These are phyloP conservation scores for Streptopelia turtur DNA, from an alignment of 2,797 vertebrate species.

Conservation along the genomic window DNA sequence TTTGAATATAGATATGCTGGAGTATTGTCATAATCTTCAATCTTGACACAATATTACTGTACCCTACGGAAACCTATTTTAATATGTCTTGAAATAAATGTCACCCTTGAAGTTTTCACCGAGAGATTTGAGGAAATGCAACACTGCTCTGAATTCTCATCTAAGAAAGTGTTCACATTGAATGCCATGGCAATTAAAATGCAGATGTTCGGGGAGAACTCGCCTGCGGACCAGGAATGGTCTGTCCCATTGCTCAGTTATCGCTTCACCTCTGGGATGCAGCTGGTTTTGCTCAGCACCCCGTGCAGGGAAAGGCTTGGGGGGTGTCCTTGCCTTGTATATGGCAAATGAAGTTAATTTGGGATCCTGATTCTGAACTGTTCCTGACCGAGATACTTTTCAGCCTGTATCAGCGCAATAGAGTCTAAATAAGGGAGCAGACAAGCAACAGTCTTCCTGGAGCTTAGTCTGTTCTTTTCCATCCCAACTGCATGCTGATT, in stretches of 20 bases:
- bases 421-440: neutral
- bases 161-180: neutral
- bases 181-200: rapidly evolving
- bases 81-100: constrained; percentile 40
- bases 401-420: neutral
- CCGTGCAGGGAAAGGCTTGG: neutral
- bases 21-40: constrained; percentile 52
- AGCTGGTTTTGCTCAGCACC: neutral
- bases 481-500: neutral
- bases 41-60: constrained; percentile 61
- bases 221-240: neutral
- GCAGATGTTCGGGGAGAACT: neutral
- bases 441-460: neutral
- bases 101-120: neutral
- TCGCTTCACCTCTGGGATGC: neutral
- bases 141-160: neutral
- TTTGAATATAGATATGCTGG: constrained; percentile 54
- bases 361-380: neutral
- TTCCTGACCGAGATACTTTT: neutral
- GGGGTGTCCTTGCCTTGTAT: neutral
- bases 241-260: neutral
- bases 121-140: neutral
- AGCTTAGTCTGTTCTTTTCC: neutral
- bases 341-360: rapidly evolving
- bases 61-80: neutral